phyloP scores from a whole-genome alignment of 2,113 vertebrate species.

The Paracanthobrama guichenoti region DNA sequence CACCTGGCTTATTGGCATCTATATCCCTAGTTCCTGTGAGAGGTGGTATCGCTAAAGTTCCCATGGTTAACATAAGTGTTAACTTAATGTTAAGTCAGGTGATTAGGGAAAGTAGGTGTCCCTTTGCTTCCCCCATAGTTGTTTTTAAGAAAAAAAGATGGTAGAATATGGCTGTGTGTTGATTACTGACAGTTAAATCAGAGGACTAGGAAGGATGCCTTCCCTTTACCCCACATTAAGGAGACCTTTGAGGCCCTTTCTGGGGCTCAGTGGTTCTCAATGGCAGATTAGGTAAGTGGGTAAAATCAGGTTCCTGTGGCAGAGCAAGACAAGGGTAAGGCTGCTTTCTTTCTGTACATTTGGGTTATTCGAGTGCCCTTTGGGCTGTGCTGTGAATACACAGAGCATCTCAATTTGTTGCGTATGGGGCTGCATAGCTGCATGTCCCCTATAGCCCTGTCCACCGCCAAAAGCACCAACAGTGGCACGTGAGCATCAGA shows the following conservation, averaged over 20 bases:
- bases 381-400: too few species aligned
- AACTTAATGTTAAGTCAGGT: conserved; percentile 17
- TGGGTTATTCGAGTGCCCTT: too few species aligned
- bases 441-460: too few species aligned
- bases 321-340: not conserved
- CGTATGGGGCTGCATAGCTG: too few species aligned
- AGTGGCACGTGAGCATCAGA: too few species aligned
- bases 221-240: not conserved
- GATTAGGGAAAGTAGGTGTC: conserved; percentile 11
- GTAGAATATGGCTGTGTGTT: not conserved
- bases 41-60: too few species aligned
- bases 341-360: not conserved
- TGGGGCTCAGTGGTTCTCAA: conserved; percentile 21
- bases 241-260: not conserved
- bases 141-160: conserved; percentile 20
- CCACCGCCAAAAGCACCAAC: too few species aligned
- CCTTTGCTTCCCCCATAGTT: conserved; percentile 9
- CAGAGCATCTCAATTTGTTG: too few species aligned
- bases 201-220: not conserved
- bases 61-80: too few species aligned
- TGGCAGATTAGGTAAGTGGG: not conserved
- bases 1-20: too few species aligned
- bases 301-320: not conserved
- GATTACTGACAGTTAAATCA: not conserved
- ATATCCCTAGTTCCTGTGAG: too few species aligned